A percentile compares a stretch with the other conserved stretches of the same genome.
These are phyloP conservation scores for Torymus texanus DNA, from an alignment of 2,888 invertebrate species.

Conservation along the genomic window DNA sequence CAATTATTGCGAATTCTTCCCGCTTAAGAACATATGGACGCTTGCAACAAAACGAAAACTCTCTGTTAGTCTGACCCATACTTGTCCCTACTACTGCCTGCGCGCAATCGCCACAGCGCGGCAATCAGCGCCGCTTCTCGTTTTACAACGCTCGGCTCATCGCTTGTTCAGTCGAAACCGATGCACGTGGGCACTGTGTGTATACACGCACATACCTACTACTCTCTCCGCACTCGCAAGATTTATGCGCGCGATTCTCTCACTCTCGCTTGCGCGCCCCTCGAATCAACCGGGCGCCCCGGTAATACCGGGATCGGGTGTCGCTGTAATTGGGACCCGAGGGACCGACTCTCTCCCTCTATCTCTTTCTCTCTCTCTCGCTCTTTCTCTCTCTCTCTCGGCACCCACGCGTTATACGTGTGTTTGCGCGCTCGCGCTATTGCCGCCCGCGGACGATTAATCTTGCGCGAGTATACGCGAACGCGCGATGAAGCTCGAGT, in stretches of 20 bases:
- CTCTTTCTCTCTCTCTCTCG: slow-evolving; percentile 52
- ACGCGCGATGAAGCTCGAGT: slow-evolving; percentile 40
- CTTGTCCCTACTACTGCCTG: too few relatives aligned
- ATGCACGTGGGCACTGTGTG: too few relatives aligned
- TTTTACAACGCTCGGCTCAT: too few relatives aligned
- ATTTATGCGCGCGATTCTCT: slow-evolving; percentile 70
- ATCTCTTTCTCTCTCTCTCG: slow-evolving; percentile 40
- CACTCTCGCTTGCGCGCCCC: slow-evolving; percentile 59
- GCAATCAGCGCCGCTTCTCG: too few relatives aligned
- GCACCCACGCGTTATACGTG: slow-evolving; percentile 18
- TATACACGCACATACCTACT: too few relatives aligned
- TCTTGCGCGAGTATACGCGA: slow-evolving; percentile 10
- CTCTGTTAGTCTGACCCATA: too few relatives aligned
- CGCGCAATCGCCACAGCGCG: too few relatives aligned
- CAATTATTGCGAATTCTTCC: too few relatives aligned
- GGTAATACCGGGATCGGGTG: slow-evolving; percentile 74
- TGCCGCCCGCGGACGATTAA: slow-evolving; percentile 41
- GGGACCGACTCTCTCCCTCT: slow-evolving; percentile 64
- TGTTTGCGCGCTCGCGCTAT: slow-evolving; percentile 23
- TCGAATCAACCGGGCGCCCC: slow-evolving; percentile 70
- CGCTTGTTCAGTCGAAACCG: too few relatives aligned
- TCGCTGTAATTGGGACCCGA: slow-evolving; percentile 75
- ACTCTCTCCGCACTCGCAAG: slow-evolving; percentile 54
- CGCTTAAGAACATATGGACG: too few relatives aligned
- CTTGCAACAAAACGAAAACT: too few relatives aligned